Evolutionary conservation across 2,888 invertebrate species (phyloP), one percentile per base, ranked within the genome.

Genomic region (Stenchaetothrips biformis): DNA sequence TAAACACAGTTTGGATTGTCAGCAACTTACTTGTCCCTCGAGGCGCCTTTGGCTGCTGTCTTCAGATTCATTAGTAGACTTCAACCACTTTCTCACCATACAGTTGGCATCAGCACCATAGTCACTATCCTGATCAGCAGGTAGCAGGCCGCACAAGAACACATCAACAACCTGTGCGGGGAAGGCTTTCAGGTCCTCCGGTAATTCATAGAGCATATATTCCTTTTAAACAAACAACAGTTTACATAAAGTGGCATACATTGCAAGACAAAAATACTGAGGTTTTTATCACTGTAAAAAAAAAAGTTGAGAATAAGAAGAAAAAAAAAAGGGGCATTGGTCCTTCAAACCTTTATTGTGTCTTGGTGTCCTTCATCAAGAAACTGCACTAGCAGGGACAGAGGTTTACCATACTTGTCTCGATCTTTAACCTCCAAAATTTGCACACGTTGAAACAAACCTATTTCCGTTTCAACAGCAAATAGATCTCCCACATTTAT

Each of bases 101-200:
- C 85, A 84, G n/a, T 84, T 87, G 1, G 89, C 87, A 82, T 86
- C 86, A 6, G 84, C 83, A 81, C 89, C 90, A 91, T 91, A 92
- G 21, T 86, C 86, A 53, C 85, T 85, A 84, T 91, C 91, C 53
- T 88, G 85, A 83, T 91, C 91, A 80, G 87, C 87, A 0, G 91
- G 91, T 62, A 86, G 85, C 21, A 91, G 84, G 79, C 88, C 87
- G 81, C 88, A 86, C 78, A 91, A 83, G 83, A 88, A 89, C 78
- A 91, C 86, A 83, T 91, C 90, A 0, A 90, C 85, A 48, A 88
- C 87, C 85, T 89, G 87, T 9, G 86, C 85, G 37, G 88, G 86
- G 77, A 86, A 83, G 18, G 84, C 82, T 37, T 85, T 84, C 21
- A 89, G 84, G 49, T 87, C 83, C 27, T 86, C 84, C n/a, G 89